A percentile compares a stretch with the other conserved stretches of the same genome.
Evolutionary conservation across 1,140 invertebrate genomes (phyloP).

Genomic region (Drosophila repleta): DNA sequence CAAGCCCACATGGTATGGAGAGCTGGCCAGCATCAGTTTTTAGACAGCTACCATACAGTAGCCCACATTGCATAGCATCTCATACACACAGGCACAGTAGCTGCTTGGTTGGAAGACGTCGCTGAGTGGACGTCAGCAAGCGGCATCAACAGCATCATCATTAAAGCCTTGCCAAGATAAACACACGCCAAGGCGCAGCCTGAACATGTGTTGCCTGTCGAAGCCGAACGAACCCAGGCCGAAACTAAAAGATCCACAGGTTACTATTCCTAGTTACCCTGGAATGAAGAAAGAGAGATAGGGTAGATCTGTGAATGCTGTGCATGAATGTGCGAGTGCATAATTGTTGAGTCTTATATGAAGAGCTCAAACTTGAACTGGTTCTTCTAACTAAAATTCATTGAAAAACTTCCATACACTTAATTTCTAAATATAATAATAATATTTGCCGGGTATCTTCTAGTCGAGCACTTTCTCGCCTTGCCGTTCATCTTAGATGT

Average conservation of each 20-base stretch:
- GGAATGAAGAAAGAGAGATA: background rate
- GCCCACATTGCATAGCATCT: conserved; percentile 21
- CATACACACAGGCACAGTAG: conserved; percentile 35
- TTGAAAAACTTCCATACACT: too few relatives aligned
- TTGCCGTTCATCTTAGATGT: too few relatives aligned
- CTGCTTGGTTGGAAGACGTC: conserved; percentile 35
- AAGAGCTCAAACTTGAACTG: too few relatives aligned
- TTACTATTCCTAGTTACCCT: conserved; percentile 31
- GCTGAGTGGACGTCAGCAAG: conserved; percentile 42
- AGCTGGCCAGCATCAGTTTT: conserved; percentile 59
- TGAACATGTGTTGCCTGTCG: conserved; percentile 73
- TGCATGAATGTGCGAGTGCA: background rate
- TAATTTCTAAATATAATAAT: too few relatives aligned
- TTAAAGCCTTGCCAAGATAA: conserved; percentile 67
- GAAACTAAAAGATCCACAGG: conserved; percentile 21
- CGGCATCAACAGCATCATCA: conserved; percentile 52
- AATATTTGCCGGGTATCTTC: background rate
- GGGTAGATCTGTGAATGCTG: conserved; percentile 11
- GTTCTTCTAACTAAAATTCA: too few relatives aligned
- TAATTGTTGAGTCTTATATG: too few relatives aligned
- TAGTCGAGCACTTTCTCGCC: background rate
- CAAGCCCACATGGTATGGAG: conserved; percentile 69
- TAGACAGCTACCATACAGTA: conserved; percentile 74
- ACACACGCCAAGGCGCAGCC: conserved; percentile 64
- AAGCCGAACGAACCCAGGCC: conserved; percentile 22